phyloP scores from a whole-genome alignment of 2,888 invertebrate species.

The Colletes collaris region DNA sequence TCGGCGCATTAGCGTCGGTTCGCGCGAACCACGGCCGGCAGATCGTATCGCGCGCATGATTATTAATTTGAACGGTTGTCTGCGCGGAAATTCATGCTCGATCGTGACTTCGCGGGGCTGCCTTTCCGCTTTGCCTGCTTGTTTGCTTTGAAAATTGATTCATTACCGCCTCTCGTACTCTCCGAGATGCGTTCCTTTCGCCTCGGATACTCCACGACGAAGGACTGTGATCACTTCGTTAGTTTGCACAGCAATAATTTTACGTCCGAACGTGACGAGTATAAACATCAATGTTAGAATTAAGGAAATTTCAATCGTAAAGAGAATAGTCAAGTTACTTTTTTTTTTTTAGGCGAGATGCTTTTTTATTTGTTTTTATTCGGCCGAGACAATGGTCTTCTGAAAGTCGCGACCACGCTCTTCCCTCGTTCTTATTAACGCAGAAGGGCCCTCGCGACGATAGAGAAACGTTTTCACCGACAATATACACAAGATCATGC shows the following conservation, averaged over 20 bases:
- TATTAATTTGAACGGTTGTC: slow-evolving; percentile 47
- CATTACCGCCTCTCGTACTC: slow-evolving; percentile 3
- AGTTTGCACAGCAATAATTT: too few relatives aligned
- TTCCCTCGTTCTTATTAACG: slow-evolving; percentile 21
- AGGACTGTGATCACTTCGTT: too few relatives aligned
- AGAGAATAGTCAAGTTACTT: too few relatives aligned
- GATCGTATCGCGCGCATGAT: slow-evolving; percentile 53
- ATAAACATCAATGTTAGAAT: too few relatives aligned
- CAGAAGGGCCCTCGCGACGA: slow-evolving; percentile 18
- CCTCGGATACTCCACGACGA: too few relatives aligned
- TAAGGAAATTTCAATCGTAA: too few relatives aligned
- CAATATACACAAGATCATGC: slow-evolving; percentile 41
- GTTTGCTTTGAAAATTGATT: slow-evolving; percentile 17
- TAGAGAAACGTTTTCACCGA: slow-evolving; percentile 49
- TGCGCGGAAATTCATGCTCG: slow-evolving; percentile 25
- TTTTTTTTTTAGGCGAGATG: too few relatives aligned
- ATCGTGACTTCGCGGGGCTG: slow-evolving; percentile 17
- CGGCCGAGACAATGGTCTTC: too few relatives aligned
- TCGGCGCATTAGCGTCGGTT: slow-evolving; percentile 46
- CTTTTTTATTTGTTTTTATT: too few relatives aligned
- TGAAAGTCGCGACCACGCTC: neutral
- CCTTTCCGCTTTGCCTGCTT: neutral
- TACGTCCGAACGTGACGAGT: too few relatives aligned
- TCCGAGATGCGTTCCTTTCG: neutral
- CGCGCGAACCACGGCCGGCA: slow-evolving; percentile 23